Evolutionary conservation across 2,888 invertebrate species (phyloP).

Genomic region (Stenchaetothrips biformis): DNA sequence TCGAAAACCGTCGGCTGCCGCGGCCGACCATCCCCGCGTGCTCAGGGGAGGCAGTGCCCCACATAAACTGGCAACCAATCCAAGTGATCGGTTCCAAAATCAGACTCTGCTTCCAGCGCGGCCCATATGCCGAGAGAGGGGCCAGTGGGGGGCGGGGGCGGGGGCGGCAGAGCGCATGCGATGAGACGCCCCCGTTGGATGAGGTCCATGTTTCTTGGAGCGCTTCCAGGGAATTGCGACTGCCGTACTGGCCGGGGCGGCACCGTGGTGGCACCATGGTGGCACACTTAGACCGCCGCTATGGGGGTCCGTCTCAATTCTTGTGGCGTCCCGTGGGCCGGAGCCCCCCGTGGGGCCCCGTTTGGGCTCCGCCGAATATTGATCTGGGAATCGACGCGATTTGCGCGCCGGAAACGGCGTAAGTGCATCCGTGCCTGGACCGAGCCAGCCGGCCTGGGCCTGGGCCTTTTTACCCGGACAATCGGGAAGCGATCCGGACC

Average conservation of each 20-base stretch:
- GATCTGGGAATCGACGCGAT: not conserved
- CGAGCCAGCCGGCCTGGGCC: not conserved
- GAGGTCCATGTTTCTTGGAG: conserved; percentile 24
- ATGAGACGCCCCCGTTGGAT: conserved; percentile 22
- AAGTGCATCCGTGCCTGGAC: not conserved
- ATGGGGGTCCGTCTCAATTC: not conserved
- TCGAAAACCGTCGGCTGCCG: too few relatives aligned
- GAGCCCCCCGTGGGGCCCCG: not conserved
- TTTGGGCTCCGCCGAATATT: conserved; percentile 1
- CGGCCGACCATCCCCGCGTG: too few relatives aligned
- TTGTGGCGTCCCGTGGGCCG: too few relatives aligned
- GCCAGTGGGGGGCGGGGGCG: not conserved
- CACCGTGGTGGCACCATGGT: too few relatives aligned
- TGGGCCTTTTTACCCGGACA: not conserved
- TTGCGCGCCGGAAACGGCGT: not conserved
- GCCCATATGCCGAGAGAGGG: not conserved
- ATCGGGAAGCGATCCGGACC: not conserved
- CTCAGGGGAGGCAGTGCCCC: too few relatives aligned
- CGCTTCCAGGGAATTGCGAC: conserved; percentile 20
- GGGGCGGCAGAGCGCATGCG: conserved; percentile 12
- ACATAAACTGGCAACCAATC: too few relatives aligned
- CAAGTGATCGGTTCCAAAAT: too few relatives aligned
- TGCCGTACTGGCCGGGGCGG: not conserved
- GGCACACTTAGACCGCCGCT: not conserved
- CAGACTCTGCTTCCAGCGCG: too few relatives aligned